Conservation (phyloP, 2,888 invertebrate genomes). For the Andrena marginata region DNA sequence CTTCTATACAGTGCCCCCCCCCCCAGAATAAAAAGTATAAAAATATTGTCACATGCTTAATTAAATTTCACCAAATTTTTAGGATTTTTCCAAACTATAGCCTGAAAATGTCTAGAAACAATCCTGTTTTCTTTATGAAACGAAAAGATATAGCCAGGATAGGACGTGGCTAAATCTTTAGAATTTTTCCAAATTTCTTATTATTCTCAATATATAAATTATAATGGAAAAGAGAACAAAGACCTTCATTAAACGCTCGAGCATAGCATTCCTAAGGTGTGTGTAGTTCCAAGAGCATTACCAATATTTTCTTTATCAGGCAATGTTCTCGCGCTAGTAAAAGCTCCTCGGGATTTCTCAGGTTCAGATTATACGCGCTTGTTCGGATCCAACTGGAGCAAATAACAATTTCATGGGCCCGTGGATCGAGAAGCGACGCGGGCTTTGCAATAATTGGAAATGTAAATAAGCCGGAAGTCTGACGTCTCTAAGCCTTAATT, state of each 20-base stretch:
- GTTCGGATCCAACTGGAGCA: slow-evolving; percentile 25
- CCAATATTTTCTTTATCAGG: slow-evolving; percentile 18
- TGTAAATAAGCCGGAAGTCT: slow-evolving; percentile 47
- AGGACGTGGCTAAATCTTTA: too few species aligned
- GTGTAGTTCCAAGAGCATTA: background rate
- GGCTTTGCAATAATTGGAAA: slow-evolving; percentile 48
- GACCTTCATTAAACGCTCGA: background rate
- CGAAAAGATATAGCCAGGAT: too few species aligned
- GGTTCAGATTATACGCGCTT: background rate
- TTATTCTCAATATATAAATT: background rate
- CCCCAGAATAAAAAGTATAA: too few species aligned
- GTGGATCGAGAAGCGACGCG: slow-evolving; percentile 18
- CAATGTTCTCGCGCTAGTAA: background rate
- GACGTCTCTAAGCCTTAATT: slow-evolving; percentile 29
- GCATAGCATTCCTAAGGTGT: background rate
- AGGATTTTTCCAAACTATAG: too few species aligned
- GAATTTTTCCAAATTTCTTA: too few species aligned
- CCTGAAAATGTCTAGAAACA: too few species aligned
- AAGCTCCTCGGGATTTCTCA: slow-evolving; percentile 15
- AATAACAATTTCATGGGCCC: slow-evolving; percentile 36
- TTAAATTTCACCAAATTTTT: too few species aligned
- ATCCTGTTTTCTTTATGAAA: too few species aligned
- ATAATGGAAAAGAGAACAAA: background rate
- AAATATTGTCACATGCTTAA: too few species aligned
- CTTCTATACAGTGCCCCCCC: too few species aligned